phyloP scores from a whole-genome alignment of 2,113 vertebrate genomes.

The Carassius carassius region DNA sequence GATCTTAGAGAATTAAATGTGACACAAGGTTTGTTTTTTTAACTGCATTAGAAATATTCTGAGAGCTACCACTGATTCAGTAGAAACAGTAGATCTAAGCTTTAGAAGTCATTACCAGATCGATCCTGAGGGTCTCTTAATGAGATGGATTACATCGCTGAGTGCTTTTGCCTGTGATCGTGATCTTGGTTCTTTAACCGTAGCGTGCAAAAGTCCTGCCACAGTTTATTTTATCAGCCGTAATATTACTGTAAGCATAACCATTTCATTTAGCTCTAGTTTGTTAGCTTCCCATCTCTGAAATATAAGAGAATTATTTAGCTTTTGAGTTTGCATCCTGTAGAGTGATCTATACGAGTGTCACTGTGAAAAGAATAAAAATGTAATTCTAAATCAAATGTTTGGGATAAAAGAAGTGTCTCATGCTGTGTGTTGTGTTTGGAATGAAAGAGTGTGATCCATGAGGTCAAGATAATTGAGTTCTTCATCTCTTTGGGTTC shows the following conservation, averaged over 20 bases:
- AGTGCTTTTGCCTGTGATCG: conserved; percentile 55
- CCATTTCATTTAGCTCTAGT: neutral
- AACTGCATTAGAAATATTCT: neutral
- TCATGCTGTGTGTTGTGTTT: neutral
- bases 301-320: neutral
- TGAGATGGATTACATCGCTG: conserved; percentile 26
- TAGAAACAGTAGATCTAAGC: neutral
- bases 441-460: neutral
- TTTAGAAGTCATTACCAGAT: neutral
- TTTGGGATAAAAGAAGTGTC: neutral
- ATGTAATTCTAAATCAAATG: neutral
- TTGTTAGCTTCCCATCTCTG: neutral
- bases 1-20: neutral
- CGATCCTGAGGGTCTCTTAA: neutral
- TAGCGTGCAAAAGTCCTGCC: conserved; percentile 26
- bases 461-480: neutral
- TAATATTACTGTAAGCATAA: neutral
- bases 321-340: neutral
- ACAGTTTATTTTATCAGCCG: neutral
- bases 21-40: neutral
- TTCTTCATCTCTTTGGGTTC: neutral
- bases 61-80: neutral
- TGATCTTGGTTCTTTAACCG: conserved; percentile 22
- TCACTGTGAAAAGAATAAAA: neutral
- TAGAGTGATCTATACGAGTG: neutral